Conservation (phyloP, 37 sponge, comb jelly and placozoan genomes). For the Ephydatia muelleri region DNA sequence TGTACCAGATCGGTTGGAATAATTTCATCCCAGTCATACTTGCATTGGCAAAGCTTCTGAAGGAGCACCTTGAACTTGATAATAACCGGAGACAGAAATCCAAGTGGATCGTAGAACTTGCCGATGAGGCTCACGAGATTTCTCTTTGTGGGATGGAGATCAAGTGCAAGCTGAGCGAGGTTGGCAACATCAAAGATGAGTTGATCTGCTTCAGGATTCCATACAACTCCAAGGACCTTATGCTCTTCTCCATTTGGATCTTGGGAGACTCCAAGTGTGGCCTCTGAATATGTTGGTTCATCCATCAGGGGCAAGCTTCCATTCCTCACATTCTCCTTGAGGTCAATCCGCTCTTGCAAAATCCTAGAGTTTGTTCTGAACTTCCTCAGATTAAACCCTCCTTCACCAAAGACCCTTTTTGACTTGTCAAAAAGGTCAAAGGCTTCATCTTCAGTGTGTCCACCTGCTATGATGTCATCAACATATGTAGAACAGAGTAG, state of each 20-base stretch:
- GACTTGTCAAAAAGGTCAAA: not conserved
- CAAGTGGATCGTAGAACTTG: conserved; percentile 21
- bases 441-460: conserved; percentile 16
- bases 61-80: conserved; percentile 26
- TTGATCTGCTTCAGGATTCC: conserved; percentile 14
- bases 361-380: conserved; percentile 17
- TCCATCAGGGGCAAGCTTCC: not conserved
- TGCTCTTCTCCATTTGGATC: not conserved
- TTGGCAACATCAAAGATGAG: conserved; percentile 9
- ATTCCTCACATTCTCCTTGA: not conserved
- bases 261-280: not conserved
- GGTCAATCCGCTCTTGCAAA: not conserved
- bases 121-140: conserved; percentile 1
- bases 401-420: not conserved
- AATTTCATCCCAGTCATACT: conserved; percentile 17
- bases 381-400: conserved; percentile 26
- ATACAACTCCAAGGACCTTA: conserved; percentile 23
- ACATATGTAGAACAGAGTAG: conserved; percentile 13
- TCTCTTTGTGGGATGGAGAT: conserved; percentile 18
- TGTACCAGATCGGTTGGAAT: not conserved
- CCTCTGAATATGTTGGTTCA: not conserved
- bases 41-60: conserved; percentile 6
- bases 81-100: conserved; percentile 9
- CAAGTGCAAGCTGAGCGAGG: not conserved
- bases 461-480: conserved; percentile 21